Base-by-base conservation (phyloP, 2,797 vertebrate species). In the Macrochelys suwanniensis region DNA sequence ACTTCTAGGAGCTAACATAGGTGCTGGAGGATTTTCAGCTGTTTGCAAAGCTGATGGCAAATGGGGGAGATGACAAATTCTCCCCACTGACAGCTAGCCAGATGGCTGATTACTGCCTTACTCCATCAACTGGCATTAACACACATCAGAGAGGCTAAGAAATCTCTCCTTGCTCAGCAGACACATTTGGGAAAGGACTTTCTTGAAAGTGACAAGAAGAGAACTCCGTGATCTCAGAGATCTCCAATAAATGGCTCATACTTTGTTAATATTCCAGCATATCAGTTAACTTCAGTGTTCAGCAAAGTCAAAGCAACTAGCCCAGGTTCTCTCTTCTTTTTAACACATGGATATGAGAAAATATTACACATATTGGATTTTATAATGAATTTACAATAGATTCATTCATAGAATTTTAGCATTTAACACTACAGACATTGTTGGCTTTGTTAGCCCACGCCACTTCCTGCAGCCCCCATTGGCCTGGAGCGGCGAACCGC, bases 351-450 rank as follows among this genome's bases (percentile, higher is more conserved):
- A 79, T 0, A 0, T 80, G 68, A 50, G 93, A 93, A 42, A 79
- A 88, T 56, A 92, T 83, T 68, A 85, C 88, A 90, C 11, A 2
- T 59, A 88, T 37, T 25, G 82, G 80, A 87, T 6, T 25, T 79
- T 4, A 19, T 78, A 78, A 78, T 23, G 3, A 81, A 31, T 90
- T 89, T 54, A 45, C 37, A 92, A 37, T 11, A 88, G 33, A n/a
- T 13, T 68, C 31, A 76, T 54, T 49, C 89, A 31, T 53, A 56
- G 80, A 83, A 51, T 0, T 0, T 16, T 10, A 87, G 7, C 16
- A 79, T 56, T 88, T 80, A 84, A 90, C 12, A 47, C 3, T 15
- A 28, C 23, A 88, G 4, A 74, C 8, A 80, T 5, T 33, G 54
- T 54, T 54, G 54, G 54, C 54, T 94, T 79, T 81, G 26, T 47